phyloP scores from a whole-genome alignment of 37 sponge, comb jelly and placozoan genomes.

The Diacarnus erythraeanus region DNA sequence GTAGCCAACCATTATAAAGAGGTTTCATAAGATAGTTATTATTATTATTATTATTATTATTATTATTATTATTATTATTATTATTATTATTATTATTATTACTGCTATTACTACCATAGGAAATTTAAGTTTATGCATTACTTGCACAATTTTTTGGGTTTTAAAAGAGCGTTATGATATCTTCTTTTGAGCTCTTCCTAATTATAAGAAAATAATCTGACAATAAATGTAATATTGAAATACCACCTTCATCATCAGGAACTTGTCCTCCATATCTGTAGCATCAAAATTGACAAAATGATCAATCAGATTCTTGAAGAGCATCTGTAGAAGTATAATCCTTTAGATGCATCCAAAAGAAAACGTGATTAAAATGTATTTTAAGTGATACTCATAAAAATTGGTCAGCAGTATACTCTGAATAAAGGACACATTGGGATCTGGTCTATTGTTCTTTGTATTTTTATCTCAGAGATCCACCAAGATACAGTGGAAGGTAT shows the following conservation, averaged over 20 bases:
- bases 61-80: not conserved
- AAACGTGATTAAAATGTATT: too few species aligned
- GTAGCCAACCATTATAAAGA: not conserved
- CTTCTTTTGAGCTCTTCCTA: conserved; percentile 23
- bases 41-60: too few species aligned
- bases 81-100: too few species aligned
- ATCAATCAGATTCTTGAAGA: conserved; percentile 35
- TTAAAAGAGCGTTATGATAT: conserved; percentile 18
- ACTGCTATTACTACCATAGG: not conserved
- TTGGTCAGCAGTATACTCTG: too few species aligned
- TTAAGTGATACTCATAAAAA: too few species aligned
- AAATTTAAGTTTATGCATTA: not conserved
- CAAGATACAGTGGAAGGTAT: too few species aligned
- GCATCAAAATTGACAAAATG: conserved; percentile 9
- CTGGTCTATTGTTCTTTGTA: not conserved
- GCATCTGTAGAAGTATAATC: conserved; percentile 24
- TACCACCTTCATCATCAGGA: conserved; percentile 35
- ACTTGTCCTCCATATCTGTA: conserved; percentile 20
- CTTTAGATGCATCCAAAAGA: too few species aligned
- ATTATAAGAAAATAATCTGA: not conserved
- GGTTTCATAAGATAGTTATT: not conserved
- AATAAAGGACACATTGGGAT: not conserved
- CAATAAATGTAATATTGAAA: not conserved
- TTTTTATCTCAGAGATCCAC: too few species aligned
- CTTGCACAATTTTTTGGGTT: conserved; percentile 46